phyloP scores from a whole-genome alignment of 2,113 vertebrate species.

The Prunella himalayana region DNA sequence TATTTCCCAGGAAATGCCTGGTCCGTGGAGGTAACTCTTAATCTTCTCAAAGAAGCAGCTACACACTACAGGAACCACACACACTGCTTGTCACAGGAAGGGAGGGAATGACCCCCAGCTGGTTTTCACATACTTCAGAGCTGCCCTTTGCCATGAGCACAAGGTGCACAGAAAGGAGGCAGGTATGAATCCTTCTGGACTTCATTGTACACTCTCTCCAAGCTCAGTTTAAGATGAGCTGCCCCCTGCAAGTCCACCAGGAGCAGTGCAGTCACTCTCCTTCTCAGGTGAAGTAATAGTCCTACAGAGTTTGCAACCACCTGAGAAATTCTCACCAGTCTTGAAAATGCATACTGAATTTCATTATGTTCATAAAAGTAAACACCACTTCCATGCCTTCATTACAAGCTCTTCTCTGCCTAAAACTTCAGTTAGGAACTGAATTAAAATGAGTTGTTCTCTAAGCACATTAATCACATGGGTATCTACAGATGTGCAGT shows the following conservation, averaged over 20 bases:
- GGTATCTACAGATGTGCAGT: not conserved
- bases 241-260: not conserved
- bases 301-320: not conserved
- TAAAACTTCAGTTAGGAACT: not conserved
- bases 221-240: not conserved
- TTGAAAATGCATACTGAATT: not conserved
- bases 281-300: not conserved
- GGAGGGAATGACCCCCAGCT: not conserved
- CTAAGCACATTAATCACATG: not conserved
- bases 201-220: not conserved
- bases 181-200: not conserved
- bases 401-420: not conserved
- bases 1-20: not conserved
- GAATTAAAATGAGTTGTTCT: not conserved
- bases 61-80: not conserved
- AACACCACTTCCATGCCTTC: not conserved
- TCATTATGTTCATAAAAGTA: not conserved
- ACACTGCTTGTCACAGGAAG: not conserved
- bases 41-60: not conserved
- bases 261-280: not conserved
- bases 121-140: not conserved
- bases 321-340: not conserved
- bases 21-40: not conserved
- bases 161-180: not conserved
- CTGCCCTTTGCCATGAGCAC: not conserved